A percentile compares a stretch with the other conserved stretches of the same genome.
These are phyloP conservation scores for Chelmon rostratus DNA, from an alignment of 2,797 vertebrate genomes.

Conservation along the genomic window DNA sequence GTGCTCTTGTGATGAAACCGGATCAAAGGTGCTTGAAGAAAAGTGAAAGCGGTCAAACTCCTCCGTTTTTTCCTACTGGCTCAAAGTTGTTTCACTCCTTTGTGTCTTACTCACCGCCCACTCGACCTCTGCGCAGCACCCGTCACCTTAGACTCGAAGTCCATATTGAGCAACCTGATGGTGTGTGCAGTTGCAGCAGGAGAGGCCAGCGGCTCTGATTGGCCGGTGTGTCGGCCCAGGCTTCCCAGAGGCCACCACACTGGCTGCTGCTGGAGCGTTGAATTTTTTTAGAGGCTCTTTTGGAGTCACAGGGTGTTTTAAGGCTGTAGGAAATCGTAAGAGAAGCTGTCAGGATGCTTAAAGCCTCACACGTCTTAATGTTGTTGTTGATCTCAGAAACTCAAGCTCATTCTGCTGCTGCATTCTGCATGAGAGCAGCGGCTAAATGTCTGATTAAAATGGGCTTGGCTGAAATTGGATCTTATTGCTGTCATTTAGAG, in stretches of 20 bases:
- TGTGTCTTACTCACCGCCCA: background rate
- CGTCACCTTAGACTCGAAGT: background rate
- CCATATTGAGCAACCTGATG: conserved; percentile 26
- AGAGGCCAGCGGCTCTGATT: conserved; percentile 19
- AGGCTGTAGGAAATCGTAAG: background rate
- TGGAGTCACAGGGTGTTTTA: background rate
- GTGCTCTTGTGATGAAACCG: conserved; percentile 41
- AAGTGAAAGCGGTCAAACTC: conserved; percentile 25
- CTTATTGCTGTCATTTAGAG: conserved; percentile 45
- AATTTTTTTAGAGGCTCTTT: background rate
- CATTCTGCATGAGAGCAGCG: conserved; percentile 18
- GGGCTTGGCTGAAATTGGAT: conserved; percentile 53
- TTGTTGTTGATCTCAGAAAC: conserved; percentile 42
- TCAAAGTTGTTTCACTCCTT: background rate
- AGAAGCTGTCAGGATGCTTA: conserved; percentile 25
- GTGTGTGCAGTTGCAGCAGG: background rate
- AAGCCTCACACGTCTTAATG: conserved; percentile 17
- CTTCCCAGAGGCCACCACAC: background rate
- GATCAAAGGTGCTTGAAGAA: conserved; percentile 30
- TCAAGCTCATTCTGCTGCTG: conserved; percentile 13
- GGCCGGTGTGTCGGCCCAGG: background rate
- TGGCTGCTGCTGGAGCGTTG: background rate
- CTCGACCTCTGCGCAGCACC: background rate
- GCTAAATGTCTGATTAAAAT: conserved; percentile 48
- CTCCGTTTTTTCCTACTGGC: background rate